phyloP scores from a whole-genome alignment of 92 coral and sea anemone genomes.

The Umimayanthus chanpuru region DNA sequence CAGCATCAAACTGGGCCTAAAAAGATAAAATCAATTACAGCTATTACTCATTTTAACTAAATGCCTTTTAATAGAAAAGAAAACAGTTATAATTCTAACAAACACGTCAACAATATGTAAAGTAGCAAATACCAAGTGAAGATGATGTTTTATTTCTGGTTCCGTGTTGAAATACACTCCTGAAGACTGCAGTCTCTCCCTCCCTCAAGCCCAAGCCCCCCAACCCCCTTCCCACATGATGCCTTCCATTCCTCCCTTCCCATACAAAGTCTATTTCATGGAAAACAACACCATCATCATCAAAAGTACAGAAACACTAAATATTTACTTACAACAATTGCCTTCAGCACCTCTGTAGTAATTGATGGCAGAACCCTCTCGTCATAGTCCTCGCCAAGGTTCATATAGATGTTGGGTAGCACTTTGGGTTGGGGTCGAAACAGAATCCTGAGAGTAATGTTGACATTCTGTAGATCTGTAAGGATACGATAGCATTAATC shows the following conservation, averaged over 20 bases:
- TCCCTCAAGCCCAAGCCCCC: background rate
- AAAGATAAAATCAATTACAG: background rate
- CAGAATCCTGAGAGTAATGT: constrained; percentile 94
- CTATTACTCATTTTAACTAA: too few relatives aligned
- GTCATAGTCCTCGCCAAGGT: constrained; percentile 98
- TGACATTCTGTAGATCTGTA: constrained; percentile 93
- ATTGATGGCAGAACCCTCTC: constrained; percentile 98
- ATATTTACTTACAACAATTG: constrained; percentile 84
- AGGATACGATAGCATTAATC: background rate
- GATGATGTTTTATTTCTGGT: too few relatives aligned
- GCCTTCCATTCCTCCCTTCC: background rate
- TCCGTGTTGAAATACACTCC: too few relatives aligned
- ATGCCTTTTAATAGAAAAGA: too few relatives aligned
- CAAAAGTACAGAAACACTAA: background rate
- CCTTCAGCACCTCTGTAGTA: constrained; percentile 97
- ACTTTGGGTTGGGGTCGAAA: constrained; percentile 90
- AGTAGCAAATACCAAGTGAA: too few relatives aligned
- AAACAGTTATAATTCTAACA: too few relatives aligned
- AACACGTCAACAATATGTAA: too few relatives aligned
- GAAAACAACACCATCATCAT: background rate
- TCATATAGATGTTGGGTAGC: constrained; percentile 94
- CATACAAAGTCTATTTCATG: background rate
- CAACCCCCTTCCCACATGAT: too few relatives aligned
- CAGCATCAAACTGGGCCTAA: constrained; percentile 99
- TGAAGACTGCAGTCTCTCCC: background rate